These are phyloP conservation scores for Lasioglossum villosulum DNA, from an alignment of 2,888 invertebrate species.

Conservation along the genomic window DNA sequence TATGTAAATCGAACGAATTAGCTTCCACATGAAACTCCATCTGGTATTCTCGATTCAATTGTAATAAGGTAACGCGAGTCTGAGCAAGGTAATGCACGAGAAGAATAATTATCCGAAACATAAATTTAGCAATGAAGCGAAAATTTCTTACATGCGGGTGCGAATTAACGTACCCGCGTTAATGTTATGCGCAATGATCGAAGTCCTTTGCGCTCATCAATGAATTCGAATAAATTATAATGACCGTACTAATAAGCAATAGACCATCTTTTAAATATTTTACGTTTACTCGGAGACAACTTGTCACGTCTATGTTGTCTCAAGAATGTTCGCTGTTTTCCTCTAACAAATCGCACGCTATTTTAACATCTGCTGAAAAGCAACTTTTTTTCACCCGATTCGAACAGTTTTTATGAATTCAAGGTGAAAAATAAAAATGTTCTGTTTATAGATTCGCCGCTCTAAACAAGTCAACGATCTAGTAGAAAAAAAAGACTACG, in stretches of 20 bases:
- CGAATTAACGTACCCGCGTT: background rate
- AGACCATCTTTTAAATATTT: background rate
- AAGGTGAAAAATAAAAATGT: background rate
- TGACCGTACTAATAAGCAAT: background rate
- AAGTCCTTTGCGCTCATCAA: background rate
- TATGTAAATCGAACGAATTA: background rate
- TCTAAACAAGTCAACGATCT: background rate
- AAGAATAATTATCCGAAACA: background rate
- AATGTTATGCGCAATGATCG: background rate
- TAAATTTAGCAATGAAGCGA: background rate
- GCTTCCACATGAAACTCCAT: background rate
- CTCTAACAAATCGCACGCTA: background rate
- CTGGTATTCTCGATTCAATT: background rate
- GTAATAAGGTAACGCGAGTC: background rate
- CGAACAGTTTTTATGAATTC: background rate
- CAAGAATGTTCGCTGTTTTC: background rate
- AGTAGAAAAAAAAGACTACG: background rate
- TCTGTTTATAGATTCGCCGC: background rate
- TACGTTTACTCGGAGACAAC: background rate
- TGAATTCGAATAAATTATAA: conserved; percentile 8
- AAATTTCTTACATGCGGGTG: background rate
- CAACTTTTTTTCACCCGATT: background rate
- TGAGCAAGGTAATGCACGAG: background rate
- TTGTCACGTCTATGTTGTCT: background rate
- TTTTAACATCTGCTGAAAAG: background rate